Base-by-base conservation (phyloP, 1,140 invertebrate species). In the Saccostrea cuccullata region DNA sequence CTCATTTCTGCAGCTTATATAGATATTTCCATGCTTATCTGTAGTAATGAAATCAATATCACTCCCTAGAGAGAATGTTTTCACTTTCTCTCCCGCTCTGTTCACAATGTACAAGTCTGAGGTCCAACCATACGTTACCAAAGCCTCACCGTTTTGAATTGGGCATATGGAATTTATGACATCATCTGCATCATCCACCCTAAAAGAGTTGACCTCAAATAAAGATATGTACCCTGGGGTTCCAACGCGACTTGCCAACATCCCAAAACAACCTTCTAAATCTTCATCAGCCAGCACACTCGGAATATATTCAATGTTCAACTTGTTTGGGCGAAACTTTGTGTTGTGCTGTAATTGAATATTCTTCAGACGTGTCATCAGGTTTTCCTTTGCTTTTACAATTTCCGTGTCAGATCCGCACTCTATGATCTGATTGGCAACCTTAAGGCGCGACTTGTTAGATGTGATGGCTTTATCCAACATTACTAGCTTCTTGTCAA, bases 341-440 rank as follows among this genome's bases (percentile, higher is more conserved):
- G 88, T 87, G 13, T 88, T 83, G 64, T 73, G 83, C 40, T 82
- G 55, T 6, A 87, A 87, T 9, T 87, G 58, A 20, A 88, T 87
- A 26, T 86, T 91, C 58, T 88, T 64, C 26, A 91, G 55, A n/a
- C 85, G 84, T 2, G 70, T 73, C 15, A 77, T 30, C 6, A 91
- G 87, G 13, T 60, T 30, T 2, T 73, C 58, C 12, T 58, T 60
- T 82, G 55, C 23, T 23, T 87, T 85, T 4, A 91, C 90, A 15
- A 91, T 20, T 36, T 91, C 90, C 9, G 88, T 88, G 77, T 89
- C 89, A 12, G 88, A 89, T 30, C 88, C 88, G 70, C 87, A 91
- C 82, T 91, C 90, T n/a, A 89, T 84, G 77, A 91, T 91, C 30
- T 91, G 88, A 70, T 82, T 88, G 56, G 90, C 90, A n/a, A 87